Conservation (phyloP, 1,140 invertebrate species). For the Harpegnathos saltator region DNA sequence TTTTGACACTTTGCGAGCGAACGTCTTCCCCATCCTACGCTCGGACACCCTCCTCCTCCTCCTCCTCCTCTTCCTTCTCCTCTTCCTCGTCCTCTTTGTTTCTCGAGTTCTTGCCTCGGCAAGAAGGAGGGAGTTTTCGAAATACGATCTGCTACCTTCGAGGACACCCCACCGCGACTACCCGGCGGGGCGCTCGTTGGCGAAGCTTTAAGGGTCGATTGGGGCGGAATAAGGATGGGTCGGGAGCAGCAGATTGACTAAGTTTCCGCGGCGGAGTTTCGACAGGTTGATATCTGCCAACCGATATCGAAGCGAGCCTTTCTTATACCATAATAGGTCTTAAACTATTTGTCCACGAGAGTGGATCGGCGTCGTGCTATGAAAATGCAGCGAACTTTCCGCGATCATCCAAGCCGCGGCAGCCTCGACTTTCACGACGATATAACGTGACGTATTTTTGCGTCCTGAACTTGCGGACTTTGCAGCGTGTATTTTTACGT, state of each 20-base stretch:
- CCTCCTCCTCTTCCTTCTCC: no score
- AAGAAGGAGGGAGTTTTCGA: constrained; percentile 60
- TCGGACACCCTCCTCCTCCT: neutral
- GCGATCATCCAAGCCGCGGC: constrained; percentile 24
- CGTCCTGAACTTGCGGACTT: neutral
- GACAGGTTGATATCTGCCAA: constrained; percentile 81
- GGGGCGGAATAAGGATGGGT: constrained; percentile 75
- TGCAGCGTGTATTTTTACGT: no score
- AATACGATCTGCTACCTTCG: constrained; percentile 76
- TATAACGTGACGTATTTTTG: neutral
- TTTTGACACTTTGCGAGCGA: constrained; percentile 50
- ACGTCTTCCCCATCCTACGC: neutral
- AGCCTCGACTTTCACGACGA: constrained; percentile 16
- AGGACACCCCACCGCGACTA: constrained; percentile 75
- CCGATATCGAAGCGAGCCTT: constrained; percentile 74
- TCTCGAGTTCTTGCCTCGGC: constrained; percentile 60
- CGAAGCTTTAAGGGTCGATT: constrained; percentile 75
- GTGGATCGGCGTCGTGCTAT: constrained; percentile 36
- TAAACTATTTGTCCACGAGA: constrained; percentile 71
- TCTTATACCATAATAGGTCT: constrained; percentile 65
- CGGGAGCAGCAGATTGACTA: constrained; percentile 82
- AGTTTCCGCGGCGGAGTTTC: constrained; percentile 80
- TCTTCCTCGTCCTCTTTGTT: constrained; percentile 58
- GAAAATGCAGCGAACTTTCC: constrained; percentile 35
- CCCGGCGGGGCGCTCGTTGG: constrained; percentile 71